Conservation (phyloP, 2,113 vertebrate species). For the Sus scrofa region DNA sequence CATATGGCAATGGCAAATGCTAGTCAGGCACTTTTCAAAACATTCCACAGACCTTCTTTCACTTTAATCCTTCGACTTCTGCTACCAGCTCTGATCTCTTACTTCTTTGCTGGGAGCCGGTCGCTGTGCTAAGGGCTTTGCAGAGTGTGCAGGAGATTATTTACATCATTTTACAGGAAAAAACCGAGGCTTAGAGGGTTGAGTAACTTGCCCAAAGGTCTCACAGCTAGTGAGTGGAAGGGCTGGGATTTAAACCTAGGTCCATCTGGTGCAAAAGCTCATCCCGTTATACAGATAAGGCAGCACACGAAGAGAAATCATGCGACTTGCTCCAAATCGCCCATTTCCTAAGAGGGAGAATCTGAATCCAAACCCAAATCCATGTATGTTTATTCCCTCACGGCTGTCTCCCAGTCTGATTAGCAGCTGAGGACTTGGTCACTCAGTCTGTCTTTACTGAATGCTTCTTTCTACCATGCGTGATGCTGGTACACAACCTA, state of each 20-base stretch:
- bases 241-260: background rate
- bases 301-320: background rate
- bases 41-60: rapidly evolving
- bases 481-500: background rate
- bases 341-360: background rate
- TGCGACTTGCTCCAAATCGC: background rate
- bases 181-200: background rate
- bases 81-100: background rate
- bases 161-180: background rate
- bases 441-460: background rate
- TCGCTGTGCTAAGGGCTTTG: background rate
- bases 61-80: background rate
- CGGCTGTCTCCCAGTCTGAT: background rate
- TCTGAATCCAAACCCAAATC: background rate
- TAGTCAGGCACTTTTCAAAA: constrained; percentile 24
- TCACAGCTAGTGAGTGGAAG: background rate
- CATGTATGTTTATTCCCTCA: background rate
- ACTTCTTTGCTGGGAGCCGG: background rate
- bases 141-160: background rate
- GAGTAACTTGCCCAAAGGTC: background rate
- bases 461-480: background rate
- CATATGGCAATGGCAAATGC: background rate
- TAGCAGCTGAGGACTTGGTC: background rate
- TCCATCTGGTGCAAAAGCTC: background rate
- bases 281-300: rapidly evolving